Evolutionary conservation across 2,888 invertebrate species (phyloP).

Genomic region (Cheilosia pagana): DNA sequence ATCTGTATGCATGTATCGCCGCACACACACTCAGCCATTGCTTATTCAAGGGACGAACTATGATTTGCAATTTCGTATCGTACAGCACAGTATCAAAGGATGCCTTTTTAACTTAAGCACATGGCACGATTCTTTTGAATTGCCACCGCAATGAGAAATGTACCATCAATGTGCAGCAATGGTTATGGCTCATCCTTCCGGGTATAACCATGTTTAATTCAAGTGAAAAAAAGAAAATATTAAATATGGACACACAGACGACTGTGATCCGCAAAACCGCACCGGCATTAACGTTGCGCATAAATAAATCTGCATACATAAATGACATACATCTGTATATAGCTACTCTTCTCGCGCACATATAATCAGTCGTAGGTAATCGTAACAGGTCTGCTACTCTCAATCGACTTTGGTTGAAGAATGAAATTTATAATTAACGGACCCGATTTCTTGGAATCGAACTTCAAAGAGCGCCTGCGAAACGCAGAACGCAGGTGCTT

Average conservation of each 20-base stretch:
- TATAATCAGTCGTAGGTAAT: slow-evolving; percentile 20
- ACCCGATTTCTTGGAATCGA: slow-evolving; percentile 25
- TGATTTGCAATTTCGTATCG: slow-evolving; percentile 63
- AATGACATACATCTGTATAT: background rate
- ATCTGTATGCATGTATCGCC: slow-evolving; percentile 46
- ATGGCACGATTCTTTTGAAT: slow-evolving; percentile 71
- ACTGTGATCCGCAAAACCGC: slow-evolving; percentile 39
- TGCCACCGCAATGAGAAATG: slow-evolving; percentile 53
- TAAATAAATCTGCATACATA: slow-evolving; percentile 49
- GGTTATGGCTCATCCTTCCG: slow-evolving; percentile 35
- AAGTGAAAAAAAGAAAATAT: slow-evolving; percentile 25
- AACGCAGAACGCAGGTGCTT: slow-evolving; percentile 28
- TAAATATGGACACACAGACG: slow-evolving; percentile 51
- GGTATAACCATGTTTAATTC: slow-evolving; percentile 51
- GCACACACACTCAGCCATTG: slow-evolving; percentile 42
- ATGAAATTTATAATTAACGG: slow-evolving; percentile 47
- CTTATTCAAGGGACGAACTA: slow-evolving; percentile 63
- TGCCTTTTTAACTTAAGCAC: slow-evolving; percentile 64
- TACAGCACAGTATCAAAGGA: slow-evolving; percentile 50
- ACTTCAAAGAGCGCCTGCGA: slow-evolving; percentile 46
- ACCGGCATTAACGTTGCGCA: slow-evolving; percentile 38
- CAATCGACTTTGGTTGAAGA: slow-evolving; percentile 14
- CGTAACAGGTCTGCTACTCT: slow-evolving; percentile 15
- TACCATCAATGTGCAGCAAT: slow-evolving; percentile 21
- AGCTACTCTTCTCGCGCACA: background rate